Percentiles rank a stretch among this genome's conserved stretches.
Conservation (phyloP, 2,113 vertebrate species). For the Channa argus region DNA sequence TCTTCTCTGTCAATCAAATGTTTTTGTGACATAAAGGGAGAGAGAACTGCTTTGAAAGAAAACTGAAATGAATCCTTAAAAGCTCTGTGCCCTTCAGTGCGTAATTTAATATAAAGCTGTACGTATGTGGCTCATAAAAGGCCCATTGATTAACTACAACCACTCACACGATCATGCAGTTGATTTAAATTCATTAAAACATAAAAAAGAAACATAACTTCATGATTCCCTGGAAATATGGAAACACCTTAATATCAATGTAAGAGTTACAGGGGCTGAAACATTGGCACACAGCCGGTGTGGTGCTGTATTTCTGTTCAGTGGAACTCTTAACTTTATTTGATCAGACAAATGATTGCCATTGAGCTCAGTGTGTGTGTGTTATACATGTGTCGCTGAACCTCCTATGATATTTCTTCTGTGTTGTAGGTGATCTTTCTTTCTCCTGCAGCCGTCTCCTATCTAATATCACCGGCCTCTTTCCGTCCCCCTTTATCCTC, state of each 20-base stretch:
- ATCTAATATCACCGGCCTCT: neutral
- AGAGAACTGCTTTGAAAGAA: neutral
- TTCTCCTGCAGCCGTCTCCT: neutral
- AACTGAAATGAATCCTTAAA: constrained; percentile 6
- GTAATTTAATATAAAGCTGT: neutral
- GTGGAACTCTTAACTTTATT: no score
- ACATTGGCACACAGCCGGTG: no score
- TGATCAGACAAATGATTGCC: neutral
- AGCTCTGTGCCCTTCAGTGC: no score
- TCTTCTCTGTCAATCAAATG: constrained; percentile 4
- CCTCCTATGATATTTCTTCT: neutral
- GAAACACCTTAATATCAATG: neutral
- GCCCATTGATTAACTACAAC: neutral
- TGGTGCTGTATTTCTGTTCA: neutral
- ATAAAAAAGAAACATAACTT: neutral
- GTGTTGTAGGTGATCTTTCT: neutral
- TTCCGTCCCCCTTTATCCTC: neutral
- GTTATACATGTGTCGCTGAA: neutral
- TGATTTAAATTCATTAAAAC: neutral
- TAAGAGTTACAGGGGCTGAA: no score
- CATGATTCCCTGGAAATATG: neutral
- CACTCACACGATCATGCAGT: neutral
- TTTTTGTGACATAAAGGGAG: neutral
- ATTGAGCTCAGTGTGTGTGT: neutral
- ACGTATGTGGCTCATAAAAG: neutral